phyloP scores from a whole-genome alignment of 2,797 vertebrate species.

The Eremophila alpestris region DNA sequence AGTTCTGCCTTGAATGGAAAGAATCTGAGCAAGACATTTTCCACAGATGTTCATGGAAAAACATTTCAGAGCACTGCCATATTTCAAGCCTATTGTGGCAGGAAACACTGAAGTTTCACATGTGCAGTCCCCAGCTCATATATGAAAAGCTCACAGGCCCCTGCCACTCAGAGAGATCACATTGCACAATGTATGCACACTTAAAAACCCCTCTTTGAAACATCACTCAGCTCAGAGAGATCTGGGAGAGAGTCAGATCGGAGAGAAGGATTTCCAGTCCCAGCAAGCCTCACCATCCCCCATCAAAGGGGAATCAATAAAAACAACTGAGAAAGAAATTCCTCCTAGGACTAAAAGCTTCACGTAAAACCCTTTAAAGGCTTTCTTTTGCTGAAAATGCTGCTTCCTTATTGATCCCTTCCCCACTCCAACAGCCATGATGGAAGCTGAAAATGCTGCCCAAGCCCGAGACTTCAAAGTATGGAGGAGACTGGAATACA shows the following conservation, averaged over 20 bases:
- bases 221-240: neutral
- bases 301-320: constrained; percentile 40
- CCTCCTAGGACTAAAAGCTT: constrained; percentile 35
- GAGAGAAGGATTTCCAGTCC: neutral
- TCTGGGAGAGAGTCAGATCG: neutral
- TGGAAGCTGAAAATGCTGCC: neutral
- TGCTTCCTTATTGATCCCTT: neutral
- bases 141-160: neutral
- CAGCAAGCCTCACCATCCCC: neutral
- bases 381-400: constrained; percentile 31
- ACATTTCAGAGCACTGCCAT: constrained; percentile 24
- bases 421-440: neutral
- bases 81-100: constrained; percentile 48
- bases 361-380: constrained; percentile 18
- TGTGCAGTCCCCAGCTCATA: neutral
- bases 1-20: constrained; percentile 58
- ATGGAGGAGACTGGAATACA: neutral
- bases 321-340: constrained; percentile 30
- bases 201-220: constrained; percentile 25
- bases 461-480: neutral
- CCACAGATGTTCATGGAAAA: constrained; percentile 60
- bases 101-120: constrained; percentile 22
- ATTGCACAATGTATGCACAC: neutral
- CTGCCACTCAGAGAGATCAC: neutral
- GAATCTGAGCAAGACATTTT: constrained; percentile 53